Evolutionary conservation across 2,113 vertebrate genomes (phyloP).

Genomic region (Gopherus flavomarginatus): DNA sequence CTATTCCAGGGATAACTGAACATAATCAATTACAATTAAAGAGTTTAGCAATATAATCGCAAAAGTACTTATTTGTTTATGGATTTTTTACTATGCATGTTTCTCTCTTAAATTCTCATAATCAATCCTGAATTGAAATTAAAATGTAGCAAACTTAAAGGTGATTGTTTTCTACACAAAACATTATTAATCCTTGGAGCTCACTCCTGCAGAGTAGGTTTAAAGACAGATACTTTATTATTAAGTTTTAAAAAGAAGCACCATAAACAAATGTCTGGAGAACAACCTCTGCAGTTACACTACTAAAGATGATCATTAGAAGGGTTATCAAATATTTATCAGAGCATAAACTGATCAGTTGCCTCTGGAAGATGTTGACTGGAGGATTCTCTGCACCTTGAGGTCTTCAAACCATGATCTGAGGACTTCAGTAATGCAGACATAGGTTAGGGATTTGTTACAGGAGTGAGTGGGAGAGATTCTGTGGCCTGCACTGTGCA

Average conservation of each 20-base stretch:
- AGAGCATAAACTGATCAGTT: not conserved
- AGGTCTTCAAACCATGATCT: too few relatives aligned
- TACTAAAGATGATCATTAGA: not conserved
- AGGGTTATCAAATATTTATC: not conserved
- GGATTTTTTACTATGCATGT: constrained; percentile 43
- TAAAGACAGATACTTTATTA: not conserved
- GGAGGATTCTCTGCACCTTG: too few relatives aligned
- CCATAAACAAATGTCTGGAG: not conserved
- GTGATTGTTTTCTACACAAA: constrained; percentile 5
- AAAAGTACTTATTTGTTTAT: constrained; percentile 70
- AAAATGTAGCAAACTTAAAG: constrained; percentile 39
- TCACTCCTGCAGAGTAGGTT: constrained; percentile 22
- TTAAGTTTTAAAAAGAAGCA: constrained; percentile 8
- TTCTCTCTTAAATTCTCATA: constrained; percentile 48
- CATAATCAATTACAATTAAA: constrained; percentile 69
- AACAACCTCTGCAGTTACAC: not conserved
- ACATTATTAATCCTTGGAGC: not conserved
- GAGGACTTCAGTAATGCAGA: too few relatives aligned
- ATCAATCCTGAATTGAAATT: constrained; percentile 50
- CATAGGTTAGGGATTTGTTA: too few relatives aligned
- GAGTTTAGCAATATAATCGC: constrained; percentile 39
- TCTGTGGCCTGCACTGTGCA: too few relatives aligned
- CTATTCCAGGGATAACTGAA: constrained; percentile 41
- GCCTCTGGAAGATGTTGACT: not conserved
- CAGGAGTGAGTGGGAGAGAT: too few relatives aligned